Evolutionary conservation across 2,113 vertebrate genomes (phyloP).

Genomic region (Bufo gargarizans): DNA sequence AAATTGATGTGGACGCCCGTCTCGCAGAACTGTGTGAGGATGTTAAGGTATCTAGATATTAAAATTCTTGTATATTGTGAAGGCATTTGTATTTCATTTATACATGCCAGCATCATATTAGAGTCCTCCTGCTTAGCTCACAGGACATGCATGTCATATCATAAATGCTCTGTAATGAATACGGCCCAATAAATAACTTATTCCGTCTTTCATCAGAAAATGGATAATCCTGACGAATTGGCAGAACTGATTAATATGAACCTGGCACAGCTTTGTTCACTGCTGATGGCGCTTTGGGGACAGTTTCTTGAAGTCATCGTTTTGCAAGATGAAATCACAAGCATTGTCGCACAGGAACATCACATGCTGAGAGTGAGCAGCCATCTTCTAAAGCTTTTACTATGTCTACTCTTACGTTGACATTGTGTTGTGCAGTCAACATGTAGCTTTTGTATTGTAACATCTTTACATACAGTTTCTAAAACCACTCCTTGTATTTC

Average conservation of each 20-base stretch:
- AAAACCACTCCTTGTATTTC: not conserved
- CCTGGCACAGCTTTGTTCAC: constrained; percentile 96
- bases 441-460: too few relatives aligned
- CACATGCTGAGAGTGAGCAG: constrained; percentile 90
- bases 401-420: too few relatives aligned
- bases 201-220: constrained; percentile 74
- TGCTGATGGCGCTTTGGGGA: constrained; percentile 98
- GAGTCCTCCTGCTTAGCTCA: not conserved
- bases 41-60: constrained; percentile 83
- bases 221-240: constrained; percentile 94
- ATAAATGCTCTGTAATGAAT: too few relatives aligned
- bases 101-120: not conserved
- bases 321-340: constrained; percentile 87
- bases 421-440: too few relatives aligned
- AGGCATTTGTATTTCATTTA: not conserved
- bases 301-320: constrained; percentile 93
- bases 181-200: not conserved
- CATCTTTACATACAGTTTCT: not conserved
- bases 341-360: constrained; percentile 87
- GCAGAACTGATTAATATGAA: constrained; percentile 99
- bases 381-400: not conserved
- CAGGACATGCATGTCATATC: too few relatives aligned
- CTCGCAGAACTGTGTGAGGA: constrained; percentile 91
- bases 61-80: not conserved
- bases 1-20: constrained; percentile 91